Evolutionary conservation across 2,113 vertebrate genomes (phyloP).

Genomic region (Sylvia atricapilla): DNA sequence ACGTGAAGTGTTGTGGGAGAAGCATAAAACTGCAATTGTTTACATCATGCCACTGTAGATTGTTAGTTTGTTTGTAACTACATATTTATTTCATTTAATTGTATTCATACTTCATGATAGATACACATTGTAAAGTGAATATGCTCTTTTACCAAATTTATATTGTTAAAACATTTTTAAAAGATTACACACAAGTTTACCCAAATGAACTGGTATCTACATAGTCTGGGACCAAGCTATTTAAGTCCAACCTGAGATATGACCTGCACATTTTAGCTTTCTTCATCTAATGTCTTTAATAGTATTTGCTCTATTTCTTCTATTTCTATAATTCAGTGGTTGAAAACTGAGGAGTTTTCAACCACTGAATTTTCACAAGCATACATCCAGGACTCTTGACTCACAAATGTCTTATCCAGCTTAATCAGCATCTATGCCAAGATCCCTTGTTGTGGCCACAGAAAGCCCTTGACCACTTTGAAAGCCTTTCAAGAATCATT

Average conservation of each 20-base stretch:
- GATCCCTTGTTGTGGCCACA: not conserved
- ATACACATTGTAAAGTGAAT: not conserved
- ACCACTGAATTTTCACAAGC: not conserved
- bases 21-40: not conserved
- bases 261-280: not conserved
- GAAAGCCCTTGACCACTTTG: not conserved
- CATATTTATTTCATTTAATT: not conserved
- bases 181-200: not conserved
- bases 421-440: not conserved
- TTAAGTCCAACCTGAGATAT: not conserved
- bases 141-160: not conserved
- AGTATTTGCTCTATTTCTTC: not conserved
- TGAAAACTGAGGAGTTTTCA: not conserved
- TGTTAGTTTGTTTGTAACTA: not conserved
- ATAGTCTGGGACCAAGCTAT: not conserved
- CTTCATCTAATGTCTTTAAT: not conserved
- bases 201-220: not conserved
- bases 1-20: not conserved
- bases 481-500: not conserved
- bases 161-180: not conserved
- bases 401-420: not conserved
- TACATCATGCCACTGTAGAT: not conserved
- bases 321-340: too few relatives aligned
- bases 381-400: not conserved
- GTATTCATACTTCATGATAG: not conserved